These are phyloP conservation scores for Tuberolachnus salignus DNA, from an alignment of 2,888 invertebrate species.

Conservation along the genomic window DNA sequence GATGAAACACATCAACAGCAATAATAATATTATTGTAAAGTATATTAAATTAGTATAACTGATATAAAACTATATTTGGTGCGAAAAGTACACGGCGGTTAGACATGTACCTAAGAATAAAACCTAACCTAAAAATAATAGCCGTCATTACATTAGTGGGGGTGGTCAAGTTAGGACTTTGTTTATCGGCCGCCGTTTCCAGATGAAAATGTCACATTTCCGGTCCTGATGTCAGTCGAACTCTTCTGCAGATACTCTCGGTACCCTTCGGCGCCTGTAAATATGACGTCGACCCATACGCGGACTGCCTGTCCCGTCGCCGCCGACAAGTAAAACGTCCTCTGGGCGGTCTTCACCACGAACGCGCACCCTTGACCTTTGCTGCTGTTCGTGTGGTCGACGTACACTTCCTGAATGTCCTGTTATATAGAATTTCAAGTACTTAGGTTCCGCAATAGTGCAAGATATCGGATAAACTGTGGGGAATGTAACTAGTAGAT, in stretches of 20 bases:
- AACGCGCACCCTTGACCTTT: slow-evolving; percentile 92
- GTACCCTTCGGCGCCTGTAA: slow-evolving; percentile 91
- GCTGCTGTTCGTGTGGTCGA: slow-evolving; percentile 91
- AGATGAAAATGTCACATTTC: not conserved
- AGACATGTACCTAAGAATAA: not conserved
- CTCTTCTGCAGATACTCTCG: slow-evolving; percentile 61
- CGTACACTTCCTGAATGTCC: slow-evolving; percentile 96
- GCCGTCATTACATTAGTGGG: not conserved
- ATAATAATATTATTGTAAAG: no score
- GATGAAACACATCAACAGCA: no score
- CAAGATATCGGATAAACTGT: not conserved
- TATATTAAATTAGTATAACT: not conserved
- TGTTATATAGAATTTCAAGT: slow-evolving; percentile 62
- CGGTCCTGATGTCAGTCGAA: not conserved
- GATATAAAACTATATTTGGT: not conserved
- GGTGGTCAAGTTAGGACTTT: slow-evolving; percentile 27
- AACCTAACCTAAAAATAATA: not conserved
- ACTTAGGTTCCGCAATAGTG: not conserved
- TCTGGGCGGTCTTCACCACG: slow-evolving; percentile 89
- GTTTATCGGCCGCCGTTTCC: not conserved
- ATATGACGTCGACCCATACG: slow-evolving; percentile 95
- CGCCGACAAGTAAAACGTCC: slow-evolving; percentile 89
- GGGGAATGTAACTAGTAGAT: no score
- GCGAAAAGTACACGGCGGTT: not conserved
- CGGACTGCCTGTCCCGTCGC: slow-evolving; percentile 92